phyloP scores from a whole-genome alignment of 2,888 invertebrate species.

The Pristionchus fissidentatus region DNA sequence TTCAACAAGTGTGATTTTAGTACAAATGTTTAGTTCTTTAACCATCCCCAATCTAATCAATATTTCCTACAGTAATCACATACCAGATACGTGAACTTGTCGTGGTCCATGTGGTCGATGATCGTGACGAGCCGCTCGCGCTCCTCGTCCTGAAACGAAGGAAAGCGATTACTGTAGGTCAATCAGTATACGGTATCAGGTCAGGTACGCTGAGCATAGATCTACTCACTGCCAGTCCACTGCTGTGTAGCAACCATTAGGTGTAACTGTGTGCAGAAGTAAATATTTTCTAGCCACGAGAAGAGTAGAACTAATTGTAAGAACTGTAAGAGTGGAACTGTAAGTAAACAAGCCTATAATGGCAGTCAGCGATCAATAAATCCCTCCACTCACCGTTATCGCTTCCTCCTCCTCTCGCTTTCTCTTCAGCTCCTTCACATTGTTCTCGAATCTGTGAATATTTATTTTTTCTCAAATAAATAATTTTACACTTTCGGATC shows the following conservation, averaged over 20 bases:
- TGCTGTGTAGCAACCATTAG: no score
- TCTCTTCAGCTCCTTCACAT: neutral
- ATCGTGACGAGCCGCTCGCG: slow-evolving; percentile 14
- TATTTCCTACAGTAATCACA: slow-evolving; percentile 2
- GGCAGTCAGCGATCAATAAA: no score
- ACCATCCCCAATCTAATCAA: neutral
- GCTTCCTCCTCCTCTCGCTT: slow-evolving; percentile 1
- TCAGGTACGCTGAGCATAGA: neutral
- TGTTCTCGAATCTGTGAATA: neutral
- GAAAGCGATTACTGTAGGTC: neutral
- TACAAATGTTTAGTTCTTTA: neutral
- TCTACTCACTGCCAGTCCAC: no score
- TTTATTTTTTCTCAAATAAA: no score
- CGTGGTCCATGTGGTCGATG: slow-evolving; percentile 29
- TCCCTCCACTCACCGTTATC: neutral
- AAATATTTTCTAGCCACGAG: no score
- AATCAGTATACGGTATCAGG: neutral
- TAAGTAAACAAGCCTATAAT: no score
- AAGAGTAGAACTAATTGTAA: no score
- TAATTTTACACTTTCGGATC: no score
- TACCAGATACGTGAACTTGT: slow-evolving; percentile 36
- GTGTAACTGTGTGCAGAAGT: no score
- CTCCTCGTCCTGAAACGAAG: slow-evolving; percentile 17
- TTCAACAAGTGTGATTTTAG: neutral
- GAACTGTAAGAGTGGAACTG: no score